Evolutionary conservation across 2,797 vertebrate genomes (phyloP), one percentile per base, ranked within the genome.

Genomic region (Okamejei kenojei): DNA sequence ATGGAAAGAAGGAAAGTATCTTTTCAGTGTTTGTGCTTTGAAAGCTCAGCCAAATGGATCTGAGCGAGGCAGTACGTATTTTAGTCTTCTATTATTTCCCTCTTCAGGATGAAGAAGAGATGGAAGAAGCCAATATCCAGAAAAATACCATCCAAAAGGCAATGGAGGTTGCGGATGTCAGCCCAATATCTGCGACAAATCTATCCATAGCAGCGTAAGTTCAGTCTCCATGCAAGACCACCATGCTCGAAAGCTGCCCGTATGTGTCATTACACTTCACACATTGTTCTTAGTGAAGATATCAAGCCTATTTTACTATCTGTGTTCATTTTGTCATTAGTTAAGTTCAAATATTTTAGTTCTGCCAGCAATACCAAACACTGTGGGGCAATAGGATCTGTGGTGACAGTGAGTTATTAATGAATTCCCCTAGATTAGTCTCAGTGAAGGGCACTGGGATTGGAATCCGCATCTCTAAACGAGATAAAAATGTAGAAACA

Each of bases 131-230:
- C 74, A 99, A 98, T 94, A 99, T 96, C 93, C 98, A 99, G 95
- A 99, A 99, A 94, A 96, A 99, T 0, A 98, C 98, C 7, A 96
- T 99, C 91, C 98, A 99, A 90, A 99, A 99, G 95, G 98, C 98
- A 94, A 99, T 98, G 95, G 98, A 99, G 95, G 98, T 99, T 94
- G 98, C 98, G 0, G 98, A 99, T 96, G 98, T 99, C 95, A 99
- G 98, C 95, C 98, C 98, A 93, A 97, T 99, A 96, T 99, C 98
- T 0, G 98, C 98, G 0, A 96, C 98, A 29, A 99, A 98, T 95
- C 97, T 99, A 94, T 99, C 98, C 94, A 97, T 99, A 7, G 97
- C 98, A 61, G 97, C 98, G 98, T 99, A 98, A 99, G 98, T 90
- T 96, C 61, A 1, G 71, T 29, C 1, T 58, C 45, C 45, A 91